Conservation (phyloP, 2,797 vertebrate species). For the Phoeniculus purpureus region DNA sequence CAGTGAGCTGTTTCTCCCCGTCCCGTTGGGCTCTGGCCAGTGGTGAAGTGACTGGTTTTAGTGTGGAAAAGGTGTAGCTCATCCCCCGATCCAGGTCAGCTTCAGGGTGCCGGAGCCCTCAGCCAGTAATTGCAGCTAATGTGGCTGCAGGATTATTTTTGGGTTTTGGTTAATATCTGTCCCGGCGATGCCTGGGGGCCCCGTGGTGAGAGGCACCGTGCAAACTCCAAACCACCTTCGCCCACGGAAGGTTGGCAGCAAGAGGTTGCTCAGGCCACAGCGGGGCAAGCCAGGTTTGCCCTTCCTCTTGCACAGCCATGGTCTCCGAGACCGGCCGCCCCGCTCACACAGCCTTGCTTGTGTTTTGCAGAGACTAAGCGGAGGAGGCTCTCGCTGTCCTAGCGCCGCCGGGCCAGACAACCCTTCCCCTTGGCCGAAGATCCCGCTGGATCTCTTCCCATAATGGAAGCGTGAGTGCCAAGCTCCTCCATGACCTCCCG, state of each 20-base stretch:
- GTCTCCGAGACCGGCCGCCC: not conserved
- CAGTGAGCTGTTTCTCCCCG: not conserved
- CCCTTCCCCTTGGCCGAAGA: constrained; percentile 39
- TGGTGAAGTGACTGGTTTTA: not conserved
- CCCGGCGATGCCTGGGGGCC: not conserved
- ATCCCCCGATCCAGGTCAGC: not conserved
- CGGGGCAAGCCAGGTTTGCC: not conserved
- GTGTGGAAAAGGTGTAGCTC: not conserved
- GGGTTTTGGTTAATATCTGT: not conserved
- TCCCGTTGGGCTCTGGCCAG: constrained; percentile 20
- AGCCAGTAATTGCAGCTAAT: constrained; percentile 30
- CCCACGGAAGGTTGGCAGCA: not conserved
- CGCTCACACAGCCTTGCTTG: not conserved
- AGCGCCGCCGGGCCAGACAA: not conserved
- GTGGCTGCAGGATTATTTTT: not conserved
- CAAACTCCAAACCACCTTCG: not conserved
- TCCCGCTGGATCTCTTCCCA: constrained; percentile 32
- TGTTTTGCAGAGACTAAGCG: constrained; percentile 58
- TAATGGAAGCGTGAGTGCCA: constrained; percentile 74
- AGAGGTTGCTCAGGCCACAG: not conserved
- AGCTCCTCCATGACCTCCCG: constrained; percentile 88
- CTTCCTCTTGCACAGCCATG: accelerated
- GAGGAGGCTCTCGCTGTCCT: not conserved
- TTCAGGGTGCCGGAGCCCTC: not conserved
- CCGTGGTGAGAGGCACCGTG: not conserved